These are phyloP conservation scores for Diadophis punctatus DNA, from an alignment of 2,113 vertebrate genomes.

Conservation along the genomic window DNA sequence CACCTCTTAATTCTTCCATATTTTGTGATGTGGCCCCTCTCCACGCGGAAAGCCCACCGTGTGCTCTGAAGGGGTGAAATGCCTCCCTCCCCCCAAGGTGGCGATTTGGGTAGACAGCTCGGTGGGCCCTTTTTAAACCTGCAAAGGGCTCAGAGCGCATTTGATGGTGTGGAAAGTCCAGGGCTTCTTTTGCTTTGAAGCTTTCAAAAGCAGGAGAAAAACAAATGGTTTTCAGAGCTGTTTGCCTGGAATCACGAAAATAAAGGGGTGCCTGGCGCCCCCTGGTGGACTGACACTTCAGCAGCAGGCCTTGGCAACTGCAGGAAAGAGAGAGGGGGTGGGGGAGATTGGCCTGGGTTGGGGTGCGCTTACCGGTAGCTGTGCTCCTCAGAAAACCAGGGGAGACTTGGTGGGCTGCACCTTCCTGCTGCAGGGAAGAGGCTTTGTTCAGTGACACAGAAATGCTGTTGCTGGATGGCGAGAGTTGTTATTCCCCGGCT, in stretches of 20 bases:
- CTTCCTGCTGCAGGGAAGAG: background rate
- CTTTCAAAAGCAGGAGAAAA: background rate
- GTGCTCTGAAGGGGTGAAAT: background rate
- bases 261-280: background rate
- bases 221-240: background rate
- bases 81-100: background rate
- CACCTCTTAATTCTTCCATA: rapidly evolving
- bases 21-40: background rate
- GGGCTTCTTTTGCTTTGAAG: background rate
- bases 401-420: no score
- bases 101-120: background rate
- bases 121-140: background rate
- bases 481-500: background rate
- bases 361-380: no score
- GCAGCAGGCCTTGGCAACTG: background rate
- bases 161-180: rapidly evolving
- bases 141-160: rapidly evolving
- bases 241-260: background rate
- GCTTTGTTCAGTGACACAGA: no score
- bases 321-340: no score
- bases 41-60: background rate
- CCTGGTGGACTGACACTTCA: background rate
- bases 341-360: no score
- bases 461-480: background rate
- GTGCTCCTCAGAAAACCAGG: background rate